phyloP scores from a whole-genome alignment of 2,113 vertebrate species.

The Lepidiolamprologus cunningtoni region DNA sequence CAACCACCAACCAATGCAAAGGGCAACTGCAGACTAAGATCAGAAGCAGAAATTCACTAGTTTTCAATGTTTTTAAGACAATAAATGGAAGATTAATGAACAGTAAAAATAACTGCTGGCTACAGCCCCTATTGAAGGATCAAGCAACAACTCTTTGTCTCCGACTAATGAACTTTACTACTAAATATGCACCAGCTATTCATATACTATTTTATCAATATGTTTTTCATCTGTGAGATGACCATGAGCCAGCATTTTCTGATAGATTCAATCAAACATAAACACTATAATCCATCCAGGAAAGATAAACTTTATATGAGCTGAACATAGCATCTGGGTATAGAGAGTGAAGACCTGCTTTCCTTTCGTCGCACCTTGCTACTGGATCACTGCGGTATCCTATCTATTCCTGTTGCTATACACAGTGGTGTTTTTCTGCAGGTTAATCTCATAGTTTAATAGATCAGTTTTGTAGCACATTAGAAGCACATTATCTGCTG shows the following conservation, averaged over 20 bases:
- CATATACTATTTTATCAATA: neutral
- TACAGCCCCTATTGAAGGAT: neutral
- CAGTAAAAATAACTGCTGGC: neutral
- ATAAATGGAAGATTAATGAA: neutral
- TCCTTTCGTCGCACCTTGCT: neutral
- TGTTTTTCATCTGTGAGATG: neutral
- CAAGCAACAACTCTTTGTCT: neutral
- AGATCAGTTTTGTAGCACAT: neutral
- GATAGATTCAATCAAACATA: neutral
- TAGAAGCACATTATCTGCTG: neutral
- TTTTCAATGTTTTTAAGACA: neutral
- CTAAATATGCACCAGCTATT: neutral
- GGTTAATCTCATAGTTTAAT: neutral
- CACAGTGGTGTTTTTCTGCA: neutral
- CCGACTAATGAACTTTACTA: neutral
- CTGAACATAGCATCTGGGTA: neutral
- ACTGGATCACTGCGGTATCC: neutral
- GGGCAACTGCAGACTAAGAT: neutral
- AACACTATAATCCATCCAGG: neutral
- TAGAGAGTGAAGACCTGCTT: neutral
- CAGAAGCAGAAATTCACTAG: neutral
- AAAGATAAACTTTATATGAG: neutral
- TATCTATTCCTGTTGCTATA: neutral
- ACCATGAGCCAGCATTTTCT: neutral
- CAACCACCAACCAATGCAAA: slow-evolving; percentile 1